Evolutionary conservation across 2,888 invertebrate species (phyloP).

Genomic region (Sphaerophoria rueppellii): DNA sequence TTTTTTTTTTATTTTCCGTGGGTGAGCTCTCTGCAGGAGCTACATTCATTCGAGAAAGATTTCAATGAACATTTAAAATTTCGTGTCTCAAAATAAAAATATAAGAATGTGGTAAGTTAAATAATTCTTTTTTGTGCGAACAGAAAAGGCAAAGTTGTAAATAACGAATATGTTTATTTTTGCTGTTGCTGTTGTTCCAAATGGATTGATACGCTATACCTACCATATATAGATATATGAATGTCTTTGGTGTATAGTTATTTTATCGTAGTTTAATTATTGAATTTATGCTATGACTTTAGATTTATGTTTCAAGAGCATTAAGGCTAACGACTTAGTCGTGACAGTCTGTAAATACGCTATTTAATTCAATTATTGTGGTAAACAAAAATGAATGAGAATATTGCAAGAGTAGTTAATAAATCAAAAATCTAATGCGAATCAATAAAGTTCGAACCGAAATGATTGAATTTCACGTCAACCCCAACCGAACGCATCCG

Average conservation of each 20-base stretch:
- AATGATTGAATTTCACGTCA: too few relatives aligned
- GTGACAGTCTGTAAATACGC: conserved; percentile 51
- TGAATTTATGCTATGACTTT: conserved; percentile 45
- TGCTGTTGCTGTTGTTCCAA: conserved; percentile 16
- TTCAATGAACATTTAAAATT: conserved; percentile 60
- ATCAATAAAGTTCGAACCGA: too few relatives aligned
- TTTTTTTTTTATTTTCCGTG: conserved; percentile 50
- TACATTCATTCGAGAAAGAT: conserved; percentile 48
- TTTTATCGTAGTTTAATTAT: conserved; percentile 52
- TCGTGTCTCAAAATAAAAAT: conserved; percentile 30
- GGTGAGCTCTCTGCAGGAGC: conserved; percentile 61
- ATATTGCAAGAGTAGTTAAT: too few relatives aligned
- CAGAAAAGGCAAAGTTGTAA: conserved; percentile 48
- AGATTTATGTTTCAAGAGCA: conserved; percentile 3
- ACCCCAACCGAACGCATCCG: too few relatives aligned
- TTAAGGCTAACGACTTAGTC: conserved; percentile 24
- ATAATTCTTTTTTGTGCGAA: conserved; percentile 11
- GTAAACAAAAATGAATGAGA: too few relatives aligned
- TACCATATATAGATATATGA: conserved; percentile 10
- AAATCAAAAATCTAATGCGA: too few relatives aligned
- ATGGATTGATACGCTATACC: conserved; percentile 12
- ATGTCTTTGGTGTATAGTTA: conserved; percentile 20
- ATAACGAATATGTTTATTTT: conserved; percentile 36
- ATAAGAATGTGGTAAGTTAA: conserved; percentile 53
- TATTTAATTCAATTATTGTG: too few relatives aligned